Conservation (phyloP, 2,797 vertebrate species). For the Lepilemur ruficaudatus region DNA sequence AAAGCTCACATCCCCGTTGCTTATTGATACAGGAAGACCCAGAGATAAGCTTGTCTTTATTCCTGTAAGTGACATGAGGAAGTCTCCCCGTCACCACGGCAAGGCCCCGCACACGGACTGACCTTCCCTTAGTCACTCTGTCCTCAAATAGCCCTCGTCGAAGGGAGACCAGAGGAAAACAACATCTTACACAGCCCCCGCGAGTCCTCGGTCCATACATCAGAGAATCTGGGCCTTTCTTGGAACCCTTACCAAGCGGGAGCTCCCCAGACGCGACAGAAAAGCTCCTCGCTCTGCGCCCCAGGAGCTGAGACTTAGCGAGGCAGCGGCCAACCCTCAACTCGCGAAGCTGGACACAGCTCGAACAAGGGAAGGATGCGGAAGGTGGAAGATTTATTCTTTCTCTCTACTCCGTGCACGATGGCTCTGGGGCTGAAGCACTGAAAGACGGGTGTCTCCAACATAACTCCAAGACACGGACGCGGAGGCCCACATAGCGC, state of each 20-base stretch:
- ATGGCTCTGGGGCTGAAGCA: background rate
- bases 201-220: accelerated
- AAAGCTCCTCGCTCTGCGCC: background rate
- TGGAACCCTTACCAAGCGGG: background rate
- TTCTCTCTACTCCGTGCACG: background rate
- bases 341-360: background rate
- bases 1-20: background rate
- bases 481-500: background rate
- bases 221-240: background rate
- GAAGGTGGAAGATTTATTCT: no score
- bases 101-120: background rate
- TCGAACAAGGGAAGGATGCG: accelerated
- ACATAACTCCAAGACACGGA: background rate
- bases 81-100: background rate
- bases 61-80: background rate
- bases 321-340: no score
- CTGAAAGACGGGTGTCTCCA: background rate
- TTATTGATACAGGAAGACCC: slow-evolving; percentile 42
- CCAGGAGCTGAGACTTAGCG: background rate
- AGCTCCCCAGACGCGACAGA: background rate
- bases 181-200: background rate
- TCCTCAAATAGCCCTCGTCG: background rate
- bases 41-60: background rate
- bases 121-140: background rate
- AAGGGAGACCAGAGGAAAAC: background rate